Conservation (phyloP, 2,797 vertebrate genomes). For the Meda fulgida region DNA sequence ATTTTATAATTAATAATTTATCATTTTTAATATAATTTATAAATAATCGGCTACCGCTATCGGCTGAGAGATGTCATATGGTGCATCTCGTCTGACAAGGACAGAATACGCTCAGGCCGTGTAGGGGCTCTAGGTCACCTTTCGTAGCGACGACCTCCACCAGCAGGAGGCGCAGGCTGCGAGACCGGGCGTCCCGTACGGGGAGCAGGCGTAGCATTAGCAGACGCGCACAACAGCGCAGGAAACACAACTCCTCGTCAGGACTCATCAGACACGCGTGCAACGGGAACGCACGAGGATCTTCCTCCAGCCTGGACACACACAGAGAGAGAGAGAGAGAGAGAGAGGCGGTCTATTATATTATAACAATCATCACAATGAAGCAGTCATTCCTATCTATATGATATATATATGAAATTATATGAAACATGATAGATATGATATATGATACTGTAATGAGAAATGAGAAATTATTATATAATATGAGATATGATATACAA, state of each 20-base stretch:
- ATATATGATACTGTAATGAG: no score
- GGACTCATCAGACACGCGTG: conserved; percentile 88
- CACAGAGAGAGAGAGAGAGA: not conserved
- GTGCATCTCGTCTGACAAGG: no score
- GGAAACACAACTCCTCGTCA: conserved; percentile 89
- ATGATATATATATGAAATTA: no score
- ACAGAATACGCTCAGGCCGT: no score
- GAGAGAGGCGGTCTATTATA: no score
- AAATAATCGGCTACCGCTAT: no score
- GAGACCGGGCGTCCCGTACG: conserved; percentile 88
- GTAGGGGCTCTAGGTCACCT: conserved; percentile 73
- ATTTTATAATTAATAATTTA: no score
- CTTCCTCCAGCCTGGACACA: conserved; percentile 87
- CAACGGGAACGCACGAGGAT: conserved; percentile 87
- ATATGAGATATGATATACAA: no score
- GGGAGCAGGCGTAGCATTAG: conserved; percentile 92
- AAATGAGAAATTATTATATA: no score
- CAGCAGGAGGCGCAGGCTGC: conserved; percentile 91
- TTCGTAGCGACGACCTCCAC: conserved; percentile 93
- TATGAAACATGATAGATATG: no score
- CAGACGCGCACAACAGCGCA: conserved; percentile 90
- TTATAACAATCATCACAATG: not conserved
- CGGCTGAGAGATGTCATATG: no score
- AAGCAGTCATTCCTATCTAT: not conserved
- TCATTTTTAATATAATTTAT: no score